Evolutionary conservation across 2,888 invertebrate species (phyloP).

Genomic region (Galerucella nymphaeae): DNA sequence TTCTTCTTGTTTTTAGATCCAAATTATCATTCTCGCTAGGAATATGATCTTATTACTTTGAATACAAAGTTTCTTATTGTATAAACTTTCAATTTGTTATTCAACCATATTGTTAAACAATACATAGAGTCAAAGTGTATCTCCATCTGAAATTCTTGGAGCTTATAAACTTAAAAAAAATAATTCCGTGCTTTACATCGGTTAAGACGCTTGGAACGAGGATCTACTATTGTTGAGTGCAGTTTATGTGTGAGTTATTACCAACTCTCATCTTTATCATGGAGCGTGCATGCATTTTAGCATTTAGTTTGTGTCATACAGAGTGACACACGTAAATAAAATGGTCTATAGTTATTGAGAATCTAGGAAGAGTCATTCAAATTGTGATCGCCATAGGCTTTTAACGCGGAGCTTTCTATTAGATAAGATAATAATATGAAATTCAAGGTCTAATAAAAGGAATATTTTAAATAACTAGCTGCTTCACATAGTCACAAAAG

Average conservation of each 20-base stretch:
- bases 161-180: slow-evolving; percentile 50
- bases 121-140: slow-evolving; percentile 59
- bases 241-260: slow-evolving; percentile 49
- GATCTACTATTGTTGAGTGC: slow-evolving; percentile 50
- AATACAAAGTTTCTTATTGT: slow-evolving; percentile 1
- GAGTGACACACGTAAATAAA: background rate
- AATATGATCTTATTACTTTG: no score
- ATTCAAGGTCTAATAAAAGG: no score
- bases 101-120: slow-evolving; percentile 57
- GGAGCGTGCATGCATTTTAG: slow-evolving; percentile 39
- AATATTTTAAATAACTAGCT: no score
- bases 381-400: no score
- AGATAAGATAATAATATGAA: no score
- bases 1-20: no score
- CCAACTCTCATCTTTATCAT: slow-evolving; percentile 52
- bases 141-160: slow-evolving; percentile 60
- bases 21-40: no score
- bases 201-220: slow-evolving; percentile 51
- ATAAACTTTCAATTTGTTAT: slow-evolving; percentile 53
- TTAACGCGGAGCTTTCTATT: no score
- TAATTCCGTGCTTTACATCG: slow-evolving; percentile 57
- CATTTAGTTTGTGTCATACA: slow-evolving; percentile 45
- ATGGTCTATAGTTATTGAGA: background rate
- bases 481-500: no score
- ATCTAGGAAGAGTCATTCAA: no score